phyloP scores from a whole-genome alignment of 2,888 invertebrate species.

The Panopea generosa region DNA sequence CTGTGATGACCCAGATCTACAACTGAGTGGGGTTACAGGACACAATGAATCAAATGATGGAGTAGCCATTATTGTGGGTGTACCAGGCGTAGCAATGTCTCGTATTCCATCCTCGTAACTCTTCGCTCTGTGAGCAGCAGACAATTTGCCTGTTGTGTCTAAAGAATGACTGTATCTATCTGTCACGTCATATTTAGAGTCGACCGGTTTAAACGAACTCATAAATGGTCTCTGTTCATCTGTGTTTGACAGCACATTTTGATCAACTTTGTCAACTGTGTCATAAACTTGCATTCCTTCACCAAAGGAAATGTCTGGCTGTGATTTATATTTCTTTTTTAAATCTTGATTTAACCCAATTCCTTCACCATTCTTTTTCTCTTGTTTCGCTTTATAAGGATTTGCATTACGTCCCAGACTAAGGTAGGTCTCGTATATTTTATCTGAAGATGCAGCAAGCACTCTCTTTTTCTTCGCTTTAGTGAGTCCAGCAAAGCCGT shows the following conservation, averaged over 20 bases:
- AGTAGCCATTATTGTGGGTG: slow-evolving; percentile 55
- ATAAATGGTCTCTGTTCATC: slow-evolving; percentile 6
- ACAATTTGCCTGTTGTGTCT: not conserved
- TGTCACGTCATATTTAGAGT: not conserved
- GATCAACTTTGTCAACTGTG: slow-evolving; percentile 22
- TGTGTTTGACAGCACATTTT: not conserved
- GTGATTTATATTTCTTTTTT: slow-evolving; percentile 48
- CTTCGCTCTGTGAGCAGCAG: slow-evolving; percentile 32
- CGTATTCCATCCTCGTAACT: slow-evolving; percentile 51
- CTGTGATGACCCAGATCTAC: slow-evolving; percentile 47
- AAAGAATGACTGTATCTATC: not conserved
- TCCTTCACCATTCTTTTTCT: not conserved
- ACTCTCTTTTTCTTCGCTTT: slow-evolving; percentile 48
- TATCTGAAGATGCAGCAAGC: slow-evolving; percentile 59
- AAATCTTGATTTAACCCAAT: slow-evolving; percentile 12
- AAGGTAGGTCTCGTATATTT: slow-evolving; percentile 62
- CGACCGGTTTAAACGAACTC: slow-evolving; percentile 44
- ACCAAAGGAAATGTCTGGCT: slow-evolving; percentile 59
- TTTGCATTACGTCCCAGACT: slow-evolving; percentile 45
- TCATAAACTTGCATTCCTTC: slow-evolving; percentile 41
- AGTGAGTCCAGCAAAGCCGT: slow-evolving; percentile 9
- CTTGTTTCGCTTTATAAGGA: slow-evolving; percentile 35
- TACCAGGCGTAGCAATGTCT: slow-evolving; percentile 38
- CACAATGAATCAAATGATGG: slow-evolving; percentile 62
- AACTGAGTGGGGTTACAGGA: slow-evolving; percentile 52